Base-by-base conservation (phyloP, 2,888 invertebrate species). In the Eubasilissa splendida region DNA sequence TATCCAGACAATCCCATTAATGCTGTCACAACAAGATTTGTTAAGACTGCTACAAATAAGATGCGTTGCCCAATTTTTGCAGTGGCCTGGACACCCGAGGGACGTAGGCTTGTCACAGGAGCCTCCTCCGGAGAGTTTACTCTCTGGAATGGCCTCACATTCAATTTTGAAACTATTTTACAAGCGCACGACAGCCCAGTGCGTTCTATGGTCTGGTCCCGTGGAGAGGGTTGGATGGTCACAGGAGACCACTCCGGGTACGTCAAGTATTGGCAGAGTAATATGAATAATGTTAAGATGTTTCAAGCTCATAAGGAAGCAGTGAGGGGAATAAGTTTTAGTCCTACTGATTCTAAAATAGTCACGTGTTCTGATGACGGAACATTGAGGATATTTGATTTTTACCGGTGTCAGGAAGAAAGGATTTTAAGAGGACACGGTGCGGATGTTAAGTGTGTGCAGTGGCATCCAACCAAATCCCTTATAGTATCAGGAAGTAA, bases 271-370 rank as follows among this genome's bases (percentile, higher is more conserved):
- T 99, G 99, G 99, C 99, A 99, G 92, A 97, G 98, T 86, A 99
- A 99, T 90, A 99, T 99, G 99, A 99, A 99, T 92, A 99, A 99
- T 91, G 99, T 99, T 80, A 99, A 99, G 93, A 99, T 99, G 98
- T 99, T 98, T 92, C 99, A 99, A 91, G 99, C 99, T 80, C 99
- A 99, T 90, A 99, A 99, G 93, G 99, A 99, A 92, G 97, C 99
- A 85, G 96, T 99, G 86, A 94, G 99, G 89, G 99, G 99, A 91
- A 96, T 99, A 92, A 99, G 99, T 94, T 99, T 99, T 93, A 97
- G 99, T 92, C 99, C 99, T 78, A 96, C 96, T 87, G 99, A 99
- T 92, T 94, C 95, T 87, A 99, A 99, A 92, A 97, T 99, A 92
- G 99, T 97, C 52, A 98, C 99, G 81, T 99, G 99, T 91, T 99